These are phyloP conservation scores for Cosmia pyralina DNA, from an alignment of 2,888 invertebrate genomes.

Conservation along the genomic window DNA sequence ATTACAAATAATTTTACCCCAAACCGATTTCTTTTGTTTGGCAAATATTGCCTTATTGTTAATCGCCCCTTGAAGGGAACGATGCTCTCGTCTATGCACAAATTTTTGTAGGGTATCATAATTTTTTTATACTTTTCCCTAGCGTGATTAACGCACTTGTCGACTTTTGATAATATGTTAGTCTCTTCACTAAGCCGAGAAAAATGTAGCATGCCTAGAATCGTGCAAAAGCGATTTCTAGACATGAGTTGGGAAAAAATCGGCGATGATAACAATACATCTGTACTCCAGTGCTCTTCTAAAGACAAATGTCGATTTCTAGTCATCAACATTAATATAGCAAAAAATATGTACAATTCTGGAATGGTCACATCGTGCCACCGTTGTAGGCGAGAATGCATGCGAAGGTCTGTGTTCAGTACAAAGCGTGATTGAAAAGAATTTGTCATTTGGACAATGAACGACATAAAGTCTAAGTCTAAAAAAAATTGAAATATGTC, in stretches of 20 bases:
- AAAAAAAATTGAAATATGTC: conserved; percentile 38
- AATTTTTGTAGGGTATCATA: conserved; percentile 19
- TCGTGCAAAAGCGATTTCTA: no score
- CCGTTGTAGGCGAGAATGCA: conserved; percentile 46
- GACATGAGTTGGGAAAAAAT: no score
- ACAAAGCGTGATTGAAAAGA: conserved; percentile 34
- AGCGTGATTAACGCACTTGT: no score
- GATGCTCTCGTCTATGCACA: conserved; percentile 53
- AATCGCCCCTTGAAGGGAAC: conserved; percentile 48
- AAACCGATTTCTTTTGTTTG: conserved; percentile 54
- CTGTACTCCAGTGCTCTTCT: no score
- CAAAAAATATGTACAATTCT: not conserved
- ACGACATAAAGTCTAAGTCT: conserved; percentile 32
- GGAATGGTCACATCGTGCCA: conserved; percentile 47
- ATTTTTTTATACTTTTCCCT: conserved; percentile 31
- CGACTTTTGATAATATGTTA: no score
- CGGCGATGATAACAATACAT: no score
- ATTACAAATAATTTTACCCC: conserved; percentile 55
- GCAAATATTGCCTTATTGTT: conserved; percentile 51
- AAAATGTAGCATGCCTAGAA: no score
- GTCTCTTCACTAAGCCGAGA: no score
- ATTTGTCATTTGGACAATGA: conserved; percentile 36
- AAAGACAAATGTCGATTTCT: no score
- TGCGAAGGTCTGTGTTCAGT: conserved; percentile 36
- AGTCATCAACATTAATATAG: no score